Base-by-base conservation (phyloP, 1,140 invertebrate species). In the Trichonephila clavata region DNA sequence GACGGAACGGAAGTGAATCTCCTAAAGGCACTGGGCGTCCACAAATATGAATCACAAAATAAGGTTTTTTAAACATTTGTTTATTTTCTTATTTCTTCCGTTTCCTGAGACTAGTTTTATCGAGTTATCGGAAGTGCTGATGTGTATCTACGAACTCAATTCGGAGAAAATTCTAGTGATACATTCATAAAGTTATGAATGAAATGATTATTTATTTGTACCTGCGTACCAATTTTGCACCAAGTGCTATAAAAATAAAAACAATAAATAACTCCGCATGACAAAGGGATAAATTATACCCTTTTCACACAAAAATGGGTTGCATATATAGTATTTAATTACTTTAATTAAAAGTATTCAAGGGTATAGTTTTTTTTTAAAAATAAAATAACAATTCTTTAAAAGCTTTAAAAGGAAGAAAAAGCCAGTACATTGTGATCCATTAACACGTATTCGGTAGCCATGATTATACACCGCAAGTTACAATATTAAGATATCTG, bases 41-140 rank as follows among this genome's bases (percentile, higher is more conserved):
- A 68, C 65, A n/a, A 68, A 68, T 68, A 24, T 24, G 65, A 68
- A 68, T 24, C 65, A 24, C 65, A 68, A 68, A 68, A 24, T 68
- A 68, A 24, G n/a, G 3, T 68, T 68, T 24, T 68, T n/a, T 68
- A 24, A 13, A 1, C n/a, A n/a, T 77, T 77, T 77, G 32, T n/a
- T n/a, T n/a, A n/a, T n/a, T 39, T 18, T 18, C 32, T 16, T 77
- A 39, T 39, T 32, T 77, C 27, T 77, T 39, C 71, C 71, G 16
- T 77, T 77, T 77, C 27, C 71, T 18, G 27, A 27, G 13, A 32
- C 14, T 27, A 20, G 27, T 32, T 39, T 77, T 16, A 77, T 77
- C 16, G 18, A 77, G 32, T 20, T 32, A 77, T 13, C 71, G 71
- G 71, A 77, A 77, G 16, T 18, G 14, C 27, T 77, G 71, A 77